A percentile compares a stretch with the other conserved stretches of the same genome.
These are phyloP conservation scores for Trichonephila clavipes DNA, from an alignment of 1,140 invertebrate genomes.

Conservation along the genomic window DNA sequence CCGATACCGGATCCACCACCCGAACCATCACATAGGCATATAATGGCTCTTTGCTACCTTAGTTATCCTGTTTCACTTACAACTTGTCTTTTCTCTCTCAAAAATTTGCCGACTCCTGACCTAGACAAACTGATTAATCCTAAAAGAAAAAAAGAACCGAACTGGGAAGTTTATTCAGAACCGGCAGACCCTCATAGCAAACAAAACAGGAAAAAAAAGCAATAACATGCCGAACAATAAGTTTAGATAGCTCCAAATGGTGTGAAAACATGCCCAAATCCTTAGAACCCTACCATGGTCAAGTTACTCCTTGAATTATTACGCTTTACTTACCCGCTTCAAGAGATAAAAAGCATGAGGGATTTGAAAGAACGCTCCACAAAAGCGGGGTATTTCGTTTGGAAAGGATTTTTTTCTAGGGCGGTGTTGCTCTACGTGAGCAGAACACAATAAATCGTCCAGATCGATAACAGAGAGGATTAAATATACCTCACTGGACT, in stretches of 20 bases:
- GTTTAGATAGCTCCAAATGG: neutral
- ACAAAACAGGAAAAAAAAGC: neutral
- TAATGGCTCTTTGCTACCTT: too few relatives aligned
- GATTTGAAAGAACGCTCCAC: neutral
- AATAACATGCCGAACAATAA: neutral
- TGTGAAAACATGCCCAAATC: neutral
- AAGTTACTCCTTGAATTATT: constrained; percentile 20
- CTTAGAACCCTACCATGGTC: neutral
- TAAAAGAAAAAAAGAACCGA: too few relatives aligned
- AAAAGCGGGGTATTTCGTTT: constrained; percentile 33
- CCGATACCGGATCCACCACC: too few relatives aligned
- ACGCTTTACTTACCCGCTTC: constrained; percentile 51
- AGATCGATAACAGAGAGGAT: constrained; percentile 52
- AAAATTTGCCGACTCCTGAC: too few relatives aligned
- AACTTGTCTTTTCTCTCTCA: too few relatives aligned
- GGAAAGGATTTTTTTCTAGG: constrained; percentile 5
- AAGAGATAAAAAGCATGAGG: neutral
- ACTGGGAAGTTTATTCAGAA: too few relatives aligned
- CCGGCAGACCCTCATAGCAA: too few relatives aligned
- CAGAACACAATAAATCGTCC: neutral
- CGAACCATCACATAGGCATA: too few relatives aligned
- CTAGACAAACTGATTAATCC: too few relatives aligned
- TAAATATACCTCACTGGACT: constrained; percentile 48
- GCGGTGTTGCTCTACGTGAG: constrained; percentile 17
- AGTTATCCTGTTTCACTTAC: too few relatives aligned